Base-by-base conservation (phyloP, 2,888 invertebrate genomes). In the Cancer borealis region DNA sequence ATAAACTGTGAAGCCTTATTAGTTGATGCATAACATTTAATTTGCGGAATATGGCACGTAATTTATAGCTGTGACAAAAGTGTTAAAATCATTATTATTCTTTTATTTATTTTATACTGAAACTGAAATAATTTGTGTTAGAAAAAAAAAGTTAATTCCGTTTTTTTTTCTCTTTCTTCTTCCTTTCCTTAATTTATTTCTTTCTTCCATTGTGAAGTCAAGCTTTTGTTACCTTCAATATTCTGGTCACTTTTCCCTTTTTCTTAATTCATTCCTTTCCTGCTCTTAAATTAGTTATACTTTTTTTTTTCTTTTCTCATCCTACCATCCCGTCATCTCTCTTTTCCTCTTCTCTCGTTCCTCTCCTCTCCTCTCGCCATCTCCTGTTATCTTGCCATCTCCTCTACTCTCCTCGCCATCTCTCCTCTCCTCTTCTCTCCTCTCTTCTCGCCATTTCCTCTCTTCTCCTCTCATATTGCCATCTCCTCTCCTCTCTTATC, bases 371-470 rank as follows among this genome's bases (percentile, higher is more conserved):
- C 17, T 66, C 66, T 66, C 66, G 8, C 66, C 17, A 10, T 66
- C 66, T 66, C 66, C 12, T 12, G 5, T 12, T 54, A 5, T 54
- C 54, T 54, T 12, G 5, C 54, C 12, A 5, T 54, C 54, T 54
- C 54, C 12, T 12, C 12, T 12, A 8, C 66, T 66, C 66, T 66
- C 66, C 3, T 17, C 17, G 3, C 17, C 66, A 12, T 30, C 79
- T 79, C 79, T 79, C 21, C 17, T 79, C 79, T 79, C 79, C 30
- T 30, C 30, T 30, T 79, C 79, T 79, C 79, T 79, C 79, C 79
- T 79, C 79, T 79, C 79, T 79, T 30, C 30, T 30, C 30, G 30
- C 30, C 79, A 30, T 30, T 79, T 30, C 30, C 79, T 79, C 79
- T 79, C 79, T 79, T 30, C 30, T n/a, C n/a, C 66, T 66, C 66